These are phyloP conservation scores for Lasiurus cinereus DNA, from an alignment of 2,113 vertebrate genomes.

Conservation along the genomic window DNA sequence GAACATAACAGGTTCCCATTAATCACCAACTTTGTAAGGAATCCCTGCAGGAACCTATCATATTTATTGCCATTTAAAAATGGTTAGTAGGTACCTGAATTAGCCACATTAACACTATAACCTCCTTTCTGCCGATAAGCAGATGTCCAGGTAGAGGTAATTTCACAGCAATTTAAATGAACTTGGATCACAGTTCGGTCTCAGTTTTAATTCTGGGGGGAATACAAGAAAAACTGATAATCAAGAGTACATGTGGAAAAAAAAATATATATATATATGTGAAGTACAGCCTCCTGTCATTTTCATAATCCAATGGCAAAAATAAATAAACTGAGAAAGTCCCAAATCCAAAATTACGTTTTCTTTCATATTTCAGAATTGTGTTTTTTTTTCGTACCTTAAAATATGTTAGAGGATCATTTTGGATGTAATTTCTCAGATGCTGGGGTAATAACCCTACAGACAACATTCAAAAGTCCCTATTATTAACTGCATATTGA, in stretches of 20 bases:
- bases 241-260: neutral
- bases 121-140: neutral
- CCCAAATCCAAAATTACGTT: neutral
- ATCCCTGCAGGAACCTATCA: neutral
- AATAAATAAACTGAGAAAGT: neutral
- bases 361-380: slow-evolving; percentile 26
- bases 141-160: neutral
- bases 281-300: neutral
- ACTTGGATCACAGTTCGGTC: neutral
- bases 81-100: neutral
- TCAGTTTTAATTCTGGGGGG: neutral
- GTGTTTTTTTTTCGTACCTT: slow-evolving; percentile 3
- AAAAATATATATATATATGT: too few species aligned
- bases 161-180: slow-evolving; percentile 4
- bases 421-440: slow-evolving; percentile 13
- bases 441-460: neutral
- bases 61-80: slow-evolving; percentile 13
- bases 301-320: slow-evolving; percentile 27
- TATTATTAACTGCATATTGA: neutral
- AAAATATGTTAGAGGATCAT: neutral
- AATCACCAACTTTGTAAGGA: slow-evolving; percentile 13
- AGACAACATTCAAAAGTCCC: neutral
- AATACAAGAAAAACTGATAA: neutral
- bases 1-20: neutral
- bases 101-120: neutral